phyloP scores from a whole-genome alignment of 2,797 vertebrate genomes.

The Centroberyx gerrardi region DNA sequence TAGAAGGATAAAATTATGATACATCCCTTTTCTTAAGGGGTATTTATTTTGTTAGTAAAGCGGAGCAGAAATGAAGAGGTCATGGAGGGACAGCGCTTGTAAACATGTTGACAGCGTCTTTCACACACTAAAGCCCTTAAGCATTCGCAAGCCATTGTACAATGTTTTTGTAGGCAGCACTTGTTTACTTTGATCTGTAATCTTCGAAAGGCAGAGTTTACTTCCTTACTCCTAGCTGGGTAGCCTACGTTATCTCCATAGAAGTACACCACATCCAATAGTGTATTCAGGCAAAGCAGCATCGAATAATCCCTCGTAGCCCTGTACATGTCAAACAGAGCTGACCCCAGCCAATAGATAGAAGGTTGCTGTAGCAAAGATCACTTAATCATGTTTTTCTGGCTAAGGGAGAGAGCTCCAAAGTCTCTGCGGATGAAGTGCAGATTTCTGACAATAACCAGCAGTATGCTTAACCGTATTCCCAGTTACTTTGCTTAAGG shows the following conservation, averaged over 20 bases:
- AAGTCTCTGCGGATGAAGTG: constrained; percentile 14
- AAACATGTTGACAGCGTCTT: neutral
- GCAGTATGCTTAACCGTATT: neutral
- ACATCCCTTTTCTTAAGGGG: neutral
- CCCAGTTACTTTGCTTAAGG: neutral
- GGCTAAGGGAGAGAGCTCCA: neutral
- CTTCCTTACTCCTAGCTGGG: no score
- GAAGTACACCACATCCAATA: neutral
- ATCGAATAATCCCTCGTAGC: constrained; percentile 13
- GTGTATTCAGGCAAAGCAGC: constrained; percentile 21
- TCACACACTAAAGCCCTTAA: neutral
- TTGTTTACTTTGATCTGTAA: no score
- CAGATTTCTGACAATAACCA: constrained; percentile 4
- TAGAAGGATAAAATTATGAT: constrained; percentile 22
- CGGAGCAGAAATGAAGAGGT: neutral
- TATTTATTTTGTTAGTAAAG: neutral
- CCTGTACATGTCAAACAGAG: constrained; percentile 24
- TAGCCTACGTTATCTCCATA: neutral
- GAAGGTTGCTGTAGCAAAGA: constrained; percentile 26
- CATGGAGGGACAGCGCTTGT: neutral
- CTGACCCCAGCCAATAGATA: constrained; percentile 17
- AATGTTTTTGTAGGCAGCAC: neutral
- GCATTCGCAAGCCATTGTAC: neutral
- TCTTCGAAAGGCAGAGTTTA: no score
- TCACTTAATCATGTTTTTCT: constrained; percentile 29